Evolutionary conservation across 2,888 invertebrate genomes (phyloP).

Genomic region (Thelaira solivaga): DNA sequence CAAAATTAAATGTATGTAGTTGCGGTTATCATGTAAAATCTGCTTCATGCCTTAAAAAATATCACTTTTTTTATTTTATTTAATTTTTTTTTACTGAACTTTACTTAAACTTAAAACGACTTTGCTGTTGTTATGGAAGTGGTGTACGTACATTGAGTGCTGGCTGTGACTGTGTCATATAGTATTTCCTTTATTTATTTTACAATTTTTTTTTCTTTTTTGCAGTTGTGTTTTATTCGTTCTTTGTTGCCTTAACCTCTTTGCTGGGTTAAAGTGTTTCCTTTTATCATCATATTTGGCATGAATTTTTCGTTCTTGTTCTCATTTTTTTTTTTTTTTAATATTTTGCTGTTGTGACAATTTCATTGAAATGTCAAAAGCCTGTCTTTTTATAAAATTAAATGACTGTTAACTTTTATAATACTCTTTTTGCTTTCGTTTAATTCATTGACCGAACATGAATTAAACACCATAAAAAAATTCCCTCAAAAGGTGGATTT

Average conservation of each 20-base stretch:
- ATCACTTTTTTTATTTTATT: neutral
- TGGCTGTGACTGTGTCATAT: constrained; percentile 11
- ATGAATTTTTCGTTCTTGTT: constrained; percentile 9
- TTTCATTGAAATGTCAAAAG: constrained; percentile 41
- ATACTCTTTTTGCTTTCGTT: too few species aligned
- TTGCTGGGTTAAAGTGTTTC: constrained; percentile 37
- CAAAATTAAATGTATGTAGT: constrained; percentile 44
- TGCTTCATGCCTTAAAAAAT: constrained; percentile 5
- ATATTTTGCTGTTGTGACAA: constrained; percentile 15
- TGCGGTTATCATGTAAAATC: constrained; percentile 33
- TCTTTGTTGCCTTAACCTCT: constrained; percentile 33
- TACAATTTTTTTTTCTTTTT: constrained; percentile 11
- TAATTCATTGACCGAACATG: too few species aligned
- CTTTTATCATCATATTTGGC: constrained; percentile 33
- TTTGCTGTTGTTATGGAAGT: neutral
- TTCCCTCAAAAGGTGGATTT: too few species aligned
- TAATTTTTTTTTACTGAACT: constrained; percentile 5
- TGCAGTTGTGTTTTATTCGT: constrained; percentile 6
- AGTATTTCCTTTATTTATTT: constrained; percentile 43
- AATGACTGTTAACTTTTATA: too few species aligned
- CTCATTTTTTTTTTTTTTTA: neutral
- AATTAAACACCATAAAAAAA: too few species aligned
- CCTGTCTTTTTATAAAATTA: constrained; percentile 40
- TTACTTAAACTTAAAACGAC: constrained; percentile 28
- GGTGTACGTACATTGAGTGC: neutral